phyloP scores from a whole-genome alignment of 2,797 vertebrate species.

The Balearica regulorum region DNA sequence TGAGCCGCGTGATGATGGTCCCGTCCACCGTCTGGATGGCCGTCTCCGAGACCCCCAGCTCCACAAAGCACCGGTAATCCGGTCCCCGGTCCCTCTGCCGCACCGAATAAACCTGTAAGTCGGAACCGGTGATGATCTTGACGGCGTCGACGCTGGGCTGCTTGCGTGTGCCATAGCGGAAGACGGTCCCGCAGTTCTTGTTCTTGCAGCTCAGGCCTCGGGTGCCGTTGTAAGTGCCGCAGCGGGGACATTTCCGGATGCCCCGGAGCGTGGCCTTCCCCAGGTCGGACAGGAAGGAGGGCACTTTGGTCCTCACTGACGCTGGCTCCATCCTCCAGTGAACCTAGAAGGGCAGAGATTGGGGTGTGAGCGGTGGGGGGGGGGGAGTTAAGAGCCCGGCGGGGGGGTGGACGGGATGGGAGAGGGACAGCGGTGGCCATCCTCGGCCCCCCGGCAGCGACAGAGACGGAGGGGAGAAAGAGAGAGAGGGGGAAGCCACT shows the following conservation, averaged over 20 bases:
- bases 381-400: too few species aligned
- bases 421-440: too few species aligned
- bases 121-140: slow-evolving; percentile 78
- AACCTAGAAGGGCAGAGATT: neutral
- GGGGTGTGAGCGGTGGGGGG: too few species aligned
- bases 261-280: slow-evolving; percentile 90
- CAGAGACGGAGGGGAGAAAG: neutral
- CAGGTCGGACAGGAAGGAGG: slow-evolving; percentile 87
- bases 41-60: slow-evolving; percentile 84
- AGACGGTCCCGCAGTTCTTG: slow-evolving; percentile 87
- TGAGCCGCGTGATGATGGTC: slow-evolving; percentile 84
- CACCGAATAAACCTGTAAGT: slow-evolving; percentile 84
- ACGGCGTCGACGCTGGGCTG: slow-evolving; percentile 78
- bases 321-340: slow-evolving; percentile 69
- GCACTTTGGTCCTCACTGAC: slow-evolving; percentile 76
- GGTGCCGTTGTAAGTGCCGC: slow-evolving; percentile 92
- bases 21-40: slow-evolving; percentile 84
- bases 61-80: slow-evolving; percentile 84
- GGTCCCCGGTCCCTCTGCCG: slow-evolving; percentile 82
- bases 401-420: too few species aligned
- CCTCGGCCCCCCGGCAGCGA: neutral
- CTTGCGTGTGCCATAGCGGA: slow-evolving; percentile 77
- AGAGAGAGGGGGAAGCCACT: neutral
- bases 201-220: slow-evolving; percentile 95
- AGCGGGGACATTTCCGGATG: slow-evolving; percentile 88